A percentile compares a stretch with the other conserved stretches of the same genome.
phyloP scores from a whole-genome alignment of 2,797 vertebrate genomes.

The Okamejei kenojei region DNA sequence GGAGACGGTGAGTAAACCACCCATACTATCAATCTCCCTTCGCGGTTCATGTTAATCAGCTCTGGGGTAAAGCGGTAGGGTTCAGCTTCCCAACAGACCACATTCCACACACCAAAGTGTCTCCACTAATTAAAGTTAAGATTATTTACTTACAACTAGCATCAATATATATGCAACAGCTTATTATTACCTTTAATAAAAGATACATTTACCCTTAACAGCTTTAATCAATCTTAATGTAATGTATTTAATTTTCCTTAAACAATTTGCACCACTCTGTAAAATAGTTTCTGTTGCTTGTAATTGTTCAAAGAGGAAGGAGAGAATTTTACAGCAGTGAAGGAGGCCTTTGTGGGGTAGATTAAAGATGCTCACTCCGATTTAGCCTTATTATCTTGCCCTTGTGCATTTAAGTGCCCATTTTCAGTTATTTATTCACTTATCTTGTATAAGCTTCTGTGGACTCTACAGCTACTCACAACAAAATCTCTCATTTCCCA shows the following conservation, averaged over 20 bases:
- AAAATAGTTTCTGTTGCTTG: background rate
- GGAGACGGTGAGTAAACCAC: slow-evolving; percentile 56
- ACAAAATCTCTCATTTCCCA: background rate
- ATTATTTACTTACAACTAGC: no score
- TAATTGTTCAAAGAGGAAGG: background rate
- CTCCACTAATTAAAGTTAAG: no score
- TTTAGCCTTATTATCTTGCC: background rate
- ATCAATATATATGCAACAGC: no score
- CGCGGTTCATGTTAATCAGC: no score
- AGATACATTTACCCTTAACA: background rate
- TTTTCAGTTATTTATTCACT: background rate
- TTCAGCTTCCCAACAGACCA: no score
- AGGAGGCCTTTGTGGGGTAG: background rate
- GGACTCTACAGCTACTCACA: background rate
- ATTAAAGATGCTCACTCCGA: background rate
- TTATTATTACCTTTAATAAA: no score
- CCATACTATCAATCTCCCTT: no score
- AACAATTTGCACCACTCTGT: background rate
- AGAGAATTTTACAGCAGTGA: background rate
- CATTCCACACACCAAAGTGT: no score
- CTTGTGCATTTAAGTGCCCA: background rate
- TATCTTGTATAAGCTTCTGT: background rate
- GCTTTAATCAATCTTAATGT: background rate
- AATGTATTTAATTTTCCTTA: background rate
- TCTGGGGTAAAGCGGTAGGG: no score